Evolutionary conservation across 2,888 invertebrate species (phyloP).

Genomic region (Gnatocerus cornutus): DNA sequence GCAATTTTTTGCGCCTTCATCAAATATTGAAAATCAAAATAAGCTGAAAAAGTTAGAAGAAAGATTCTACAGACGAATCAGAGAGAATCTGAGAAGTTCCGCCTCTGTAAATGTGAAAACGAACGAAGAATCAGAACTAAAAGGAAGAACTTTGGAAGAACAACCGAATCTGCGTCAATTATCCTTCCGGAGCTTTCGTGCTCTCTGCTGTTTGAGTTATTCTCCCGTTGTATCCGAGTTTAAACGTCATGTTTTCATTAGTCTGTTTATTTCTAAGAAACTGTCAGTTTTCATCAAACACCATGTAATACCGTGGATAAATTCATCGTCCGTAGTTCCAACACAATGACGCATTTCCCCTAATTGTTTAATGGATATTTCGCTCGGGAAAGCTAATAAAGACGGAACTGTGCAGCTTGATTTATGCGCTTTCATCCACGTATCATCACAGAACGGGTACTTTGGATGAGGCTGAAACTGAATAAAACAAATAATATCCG

Average conservation of each 20-base stretch:
- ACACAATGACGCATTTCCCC: conserved; percentile 50
- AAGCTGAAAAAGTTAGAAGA: too few species aligned
- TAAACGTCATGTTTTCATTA: conserved; percentile 32
- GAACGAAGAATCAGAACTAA: too few species aligned
- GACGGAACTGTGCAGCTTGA: conserved; percentile 53
- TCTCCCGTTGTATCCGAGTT: conserved; percentile 17
- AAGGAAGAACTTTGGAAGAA: too few species aligned
- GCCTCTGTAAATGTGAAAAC: too few species aligned
- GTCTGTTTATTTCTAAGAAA: conserved; percentile 36
- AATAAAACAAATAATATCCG: conserved; percentile 31
- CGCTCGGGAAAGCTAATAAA: conserved; percentile 53
- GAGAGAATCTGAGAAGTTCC: too few species aligned
- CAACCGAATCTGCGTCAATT: too few species aligned
- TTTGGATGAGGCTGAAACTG: conserved; percentile 13
- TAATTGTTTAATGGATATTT: conserved; percentile 56
- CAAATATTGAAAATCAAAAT: too few species aligned
- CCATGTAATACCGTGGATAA: conserved; percentile 30
- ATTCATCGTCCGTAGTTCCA: conserved; percentile 31
- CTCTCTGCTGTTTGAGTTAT: conserved; percentile 7
- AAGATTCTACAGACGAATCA: too few species aligned
- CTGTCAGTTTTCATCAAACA: conserved; percentile 41
- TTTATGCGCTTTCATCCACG: conserved; percentile 51
- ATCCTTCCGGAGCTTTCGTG: too few species aligned
- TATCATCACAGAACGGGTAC: conserved; percentile 44
- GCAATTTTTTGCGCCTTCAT: too few species aligned